Evolutionary conservation across 2,888 invertebrate genomes (phyloP).

Genomic region (Scaptomyza tumidula): DNA sequence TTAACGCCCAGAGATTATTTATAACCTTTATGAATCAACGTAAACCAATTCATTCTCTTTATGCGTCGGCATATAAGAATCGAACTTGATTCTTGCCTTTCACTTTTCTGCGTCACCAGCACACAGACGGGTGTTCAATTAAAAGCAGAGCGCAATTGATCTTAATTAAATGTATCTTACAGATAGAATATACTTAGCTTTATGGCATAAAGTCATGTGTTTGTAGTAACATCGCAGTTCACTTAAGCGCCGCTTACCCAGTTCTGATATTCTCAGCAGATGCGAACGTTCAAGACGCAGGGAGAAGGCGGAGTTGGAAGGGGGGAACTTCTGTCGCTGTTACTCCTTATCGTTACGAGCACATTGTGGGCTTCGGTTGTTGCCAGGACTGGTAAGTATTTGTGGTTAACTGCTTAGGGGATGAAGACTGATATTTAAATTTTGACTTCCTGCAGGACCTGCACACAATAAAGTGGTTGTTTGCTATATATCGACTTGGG

Average conservation of each 20-base stretch:
- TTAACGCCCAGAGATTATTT: neutral
- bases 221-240: slow-evolving; percentile 23
- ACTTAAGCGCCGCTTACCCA: slow-evolving; percentile 35
- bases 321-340: slow-evolving; percentile 26
- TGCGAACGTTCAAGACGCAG: slow-evolving; percentile 9
- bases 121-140: slow-evolving; percentile 47
- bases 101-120: slow-evolving; percentile 48
- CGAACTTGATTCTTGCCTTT: slow-evolving; percentile 35
- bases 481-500: slow-evolving; percentile 93
- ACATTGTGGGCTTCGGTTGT: slow-evolving; percentile 71
- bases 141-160: slow-evolving; percentile 53
- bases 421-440: slow-evolving; percentile 10
- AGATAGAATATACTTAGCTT: slow-evolving; percentile 22
- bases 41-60: neutral
- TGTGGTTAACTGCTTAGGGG: slow-evolving; percentile 49
- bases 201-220: slow-evolving; percentile 1
- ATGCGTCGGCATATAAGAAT: slow-evolving; percentile 6
- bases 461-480: slow-evolving; percentile 90
- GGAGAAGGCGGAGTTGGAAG: neutral
- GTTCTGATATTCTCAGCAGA: slow-evolving; percentile 5
- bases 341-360: slow-evolving; percentile 52
- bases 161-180: slow-evolving; percentile 62
- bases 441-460: slow-evolving; percentile 85
- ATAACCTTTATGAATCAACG: slow-evolving; percentile 11
- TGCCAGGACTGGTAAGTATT: slow-evolving; percentile 76